These are phyloP conservation scores for Siniperca undulata DNA, from an alignment of 2,797 vertebrate species.

Conservation along the genomic window DNA sequence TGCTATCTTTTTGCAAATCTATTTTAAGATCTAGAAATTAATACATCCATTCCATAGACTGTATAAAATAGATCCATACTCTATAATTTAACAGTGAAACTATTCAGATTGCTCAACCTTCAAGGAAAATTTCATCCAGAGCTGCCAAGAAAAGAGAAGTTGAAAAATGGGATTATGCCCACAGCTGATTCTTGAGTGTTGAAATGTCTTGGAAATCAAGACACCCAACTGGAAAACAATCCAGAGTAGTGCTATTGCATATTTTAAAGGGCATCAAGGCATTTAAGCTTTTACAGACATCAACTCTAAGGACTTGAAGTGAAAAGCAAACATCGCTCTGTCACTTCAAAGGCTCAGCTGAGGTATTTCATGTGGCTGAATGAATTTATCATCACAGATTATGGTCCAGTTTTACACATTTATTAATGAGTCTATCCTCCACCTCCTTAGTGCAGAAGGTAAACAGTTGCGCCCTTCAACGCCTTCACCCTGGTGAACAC, in stretches of 20 bases:
- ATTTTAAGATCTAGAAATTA: not conserved
- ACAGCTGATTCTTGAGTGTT: not conserved
- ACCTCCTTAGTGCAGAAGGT: not conserved
- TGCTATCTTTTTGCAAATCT: not conserved
- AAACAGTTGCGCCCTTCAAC: not conserved
- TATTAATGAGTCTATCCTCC: conserved; percentile 2
- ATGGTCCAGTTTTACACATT: not conserved
- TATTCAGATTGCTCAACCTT: not conserved
- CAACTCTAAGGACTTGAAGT: not conserved
- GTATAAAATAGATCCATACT: not conserved
- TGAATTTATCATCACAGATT: conserved; percentile 2
- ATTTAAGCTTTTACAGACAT: not conserved
- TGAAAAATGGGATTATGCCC: conserved; percentile 5
- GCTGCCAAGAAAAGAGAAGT: not conserved
- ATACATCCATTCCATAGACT: not conserved
- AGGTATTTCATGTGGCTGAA: not conserved
- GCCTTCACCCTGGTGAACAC: not conserved
- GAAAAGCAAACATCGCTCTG: conserved; percentile 12
- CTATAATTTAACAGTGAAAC: not conserved
- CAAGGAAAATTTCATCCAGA: not conserved
- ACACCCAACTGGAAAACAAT: conserved; percentile 42
- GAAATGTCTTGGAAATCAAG: conserved; percentile 25
- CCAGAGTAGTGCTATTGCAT: conserved; percentile 19
- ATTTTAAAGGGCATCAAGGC: conserved; percentile 32
- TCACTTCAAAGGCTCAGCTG: conserved; percentile 4